Percentiles rank a stretch among this genome's conserved stretches.
Evolutionary conservation across 2,797 vertebrate genomes (phyloP).

Genomic region (Hypotaenidia okinawae): DNA sequence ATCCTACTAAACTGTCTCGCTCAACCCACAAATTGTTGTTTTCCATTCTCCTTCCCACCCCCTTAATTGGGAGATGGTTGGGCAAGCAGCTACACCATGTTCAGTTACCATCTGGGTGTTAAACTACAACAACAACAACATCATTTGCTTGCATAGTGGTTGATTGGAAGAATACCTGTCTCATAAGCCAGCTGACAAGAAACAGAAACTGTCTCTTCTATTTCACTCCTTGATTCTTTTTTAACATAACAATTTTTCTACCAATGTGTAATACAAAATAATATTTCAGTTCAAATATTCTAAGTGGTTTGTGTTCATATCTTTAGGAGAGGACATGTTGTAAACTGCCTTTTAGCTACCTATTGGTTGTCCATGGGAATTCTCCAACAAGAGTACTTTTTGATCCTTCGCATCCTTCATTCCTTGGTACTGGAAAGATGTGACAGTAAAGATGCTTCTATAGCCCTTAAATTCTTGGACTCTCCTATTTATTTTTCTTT

Average conservation of each 20-base stretch:
- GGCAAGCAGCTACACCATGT: too few species aligned
- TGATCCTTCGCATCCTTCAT: not conserved
- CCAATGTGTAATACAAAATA: not conserved
- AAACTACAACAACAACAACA: too few species aligned
- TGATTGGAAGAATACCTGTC: not conserved
- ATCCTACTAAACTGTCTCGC: too few species aligned
- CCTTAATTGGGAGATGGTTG: too few species aligned
- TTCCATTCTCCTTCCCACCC: too few species aligned
- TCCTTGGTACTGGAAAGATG: not conserved
- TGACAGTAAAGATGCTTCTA: not conserved
- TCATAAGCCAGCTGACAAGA: not conserved
- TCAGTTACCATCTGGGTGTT: too few species aligned
- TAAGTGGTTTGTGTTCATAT: not conserved
- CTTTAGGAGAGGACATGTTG: not conserved
- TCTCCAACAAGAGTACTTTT: not conserved
- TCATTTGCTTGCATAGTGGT: not conserved
- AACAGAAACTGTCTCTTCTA: not conserved
- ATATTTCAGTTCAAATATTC: not conserved
- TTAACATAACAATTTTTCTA: not conserved
- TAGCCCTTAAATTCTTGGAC: not conserved
- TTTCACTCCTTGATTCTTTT: not conserved
- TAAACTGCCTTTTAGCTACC: not conserved
- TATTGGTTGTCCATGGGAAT: not conserved
- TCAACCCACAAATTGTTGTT: too few species aligned
- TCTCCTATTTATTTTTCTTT: not conserved